Conservation (phyloP, 2,113 vertebrate species). For the Vanacampus margaritifer region DNA sequence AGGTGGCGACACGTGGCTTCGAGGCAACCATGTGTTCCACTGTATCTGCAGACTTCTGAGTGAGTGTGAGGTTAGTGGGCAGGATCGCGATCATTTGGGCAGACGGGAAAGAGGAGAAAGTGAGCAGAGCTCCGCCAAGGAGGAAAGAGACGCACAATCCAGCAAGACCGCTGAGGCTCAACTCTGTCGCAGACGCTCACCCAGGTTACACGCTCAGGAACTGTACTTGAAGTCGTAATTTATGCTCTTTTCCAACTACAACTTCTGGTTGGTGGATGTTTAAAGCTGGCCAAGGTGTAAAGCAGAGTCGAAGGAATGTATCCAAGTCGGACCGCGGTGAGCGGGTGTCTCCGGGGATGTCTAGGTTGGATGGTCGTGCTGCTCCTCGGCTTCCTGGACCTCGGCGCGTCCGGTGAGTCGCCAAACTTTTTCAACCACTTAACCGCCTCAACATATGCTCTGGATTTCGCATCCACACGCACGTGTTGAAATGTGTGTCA, state of each 20-base stretch:
- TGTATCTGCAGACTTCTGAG: neutral
- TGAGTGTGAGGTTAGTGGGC: conserved; percentile 37
- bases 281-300: conserved; percentile 34
- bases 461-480: conserved; percentile 8
- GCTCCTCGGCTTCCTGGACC: conserved; percentile 47
- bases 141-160: conserved; percentile 30
- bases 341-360: conserved; percentile 61
- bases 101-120: conserved; percentile 23
- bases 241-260: conserved; percentile 10
- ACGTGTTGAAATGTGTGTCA: conserved; percentile 21
- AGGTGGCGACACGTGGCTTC: conserved; percentile 59
- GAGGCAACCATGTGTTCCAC: conserved; percentile 53
- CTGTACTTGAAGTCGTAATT: neutral
- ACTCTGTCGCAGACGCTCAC: conserved; percentile 14
- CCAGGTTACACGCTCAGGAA: conserved; percentile 11
- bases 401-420: conserved; percentile 63
- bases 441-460: neutral
- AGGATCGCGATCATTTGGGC: conserved; percentile 45
- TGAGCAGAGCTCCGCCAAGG: conserved; percentile 32
- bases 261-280: conserved; percentile 63
- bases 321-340: conserved; percentile 57
- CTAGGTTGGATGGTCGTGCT: conserved; percentile 60
- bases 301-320: conserved; percentile 69
- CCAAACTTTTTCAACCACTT: neutral
- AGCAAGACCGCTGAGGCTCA: conserved; percentile 21